These are phyloP conservation scores for Athalia cordata DNA, from an alignment of 2,888 invertebrate species.

Conservation along the genomic window DNA sequence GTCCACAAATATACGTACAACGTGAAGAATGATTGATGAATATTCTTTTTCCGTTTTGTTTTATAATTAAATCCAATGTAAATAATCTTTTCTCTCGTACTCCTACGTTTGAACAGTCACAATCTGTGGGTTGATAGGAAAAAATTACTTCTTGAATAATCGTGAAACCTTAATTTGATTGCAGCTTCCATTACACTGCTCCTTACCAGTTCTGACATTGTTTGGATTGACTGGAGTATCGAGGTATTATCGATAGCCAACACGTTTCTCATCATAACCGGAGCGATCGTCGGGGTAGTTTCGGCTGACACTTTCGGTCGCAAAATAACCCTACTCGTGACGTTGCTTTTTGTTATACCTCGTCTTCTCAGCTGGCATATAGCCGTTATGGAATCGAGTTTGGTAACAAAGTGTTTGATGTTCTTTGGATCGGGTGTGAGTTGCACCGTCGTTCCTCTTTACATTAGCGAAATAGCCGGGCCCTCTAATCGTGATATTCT, in stretches of 20 bases:
- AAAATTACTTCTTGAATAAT: too few relatives aligned
- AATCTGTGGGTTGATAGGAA: too few relatives aligned
- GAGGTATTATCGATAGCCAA: background rate
- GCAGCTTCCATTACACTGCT: too few relatives aligned
- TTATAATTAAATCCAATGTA: too few relatives aligned
- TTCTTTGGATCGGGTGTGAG: conserved; percentile 1
- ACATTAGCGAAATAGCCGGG: conserved; percentile 19
- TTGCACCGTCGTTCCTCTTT: conserved; percentile 19
- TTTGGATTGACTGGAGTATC: background rate
- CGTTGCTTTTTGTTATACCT: conserved; percentile 2
- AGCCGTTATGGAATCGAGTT: background rate
- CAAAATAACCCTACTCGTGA: background rate
- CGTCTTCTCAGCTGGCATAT: background rate
- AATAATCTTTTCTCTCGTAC: too few relatives aligned
- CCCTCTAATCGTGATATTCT: background rate
- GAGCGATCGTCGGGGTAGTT: conserved; percentile 11
- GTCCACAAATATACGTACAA: background rate
- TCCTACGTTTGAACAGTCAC: too few relatives aligned
- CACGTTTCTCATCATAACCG: conserved; percentile 1
- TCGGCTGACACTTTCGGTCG: conserved; percentile 16
- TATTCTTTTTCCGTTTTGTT: too few relatives aligned
- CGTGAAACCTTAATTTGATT: too few relatives aligned
- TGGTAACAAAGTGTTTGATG: background rate
- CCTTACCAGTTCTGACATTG: background rate
- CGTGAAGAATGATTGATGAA: background rate